Percentiles rank a stretch among this genome's conserved stretches.
Conservation (phyloP, 2,797 vertebrate genomes). For the Falco columbarius region DNA sequence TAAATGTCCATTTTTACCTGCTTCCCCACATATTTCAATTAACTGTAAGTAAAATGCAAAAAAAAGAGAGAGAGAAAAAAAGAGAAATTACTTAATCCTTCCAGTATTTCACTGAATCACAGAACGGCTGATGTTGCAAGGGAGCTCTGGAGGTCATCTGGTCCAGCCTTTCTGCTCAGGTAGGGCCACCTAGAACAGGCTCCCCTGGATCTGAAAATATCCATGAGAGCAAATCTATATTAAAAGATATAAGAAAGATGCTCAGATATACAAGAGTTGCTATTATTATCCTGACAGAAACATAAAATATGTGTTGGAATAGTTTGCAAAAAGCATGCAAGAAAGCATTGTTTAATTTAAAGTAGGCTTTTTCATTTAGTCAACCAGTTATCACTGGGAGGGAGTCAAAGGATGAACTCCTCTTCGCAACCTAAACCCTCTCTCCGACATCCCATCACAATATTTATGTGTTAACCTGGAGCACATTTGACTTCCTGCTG, state of each 20-base stretch:
- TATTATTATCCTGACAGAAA: not conserved
- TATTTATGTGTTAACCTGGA: not conserved
- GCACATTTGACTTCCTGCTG: not conserved
- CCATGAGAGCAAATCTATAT: not conserved
- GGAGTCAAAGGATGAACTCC: not conserved
- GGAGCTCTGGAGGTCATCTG: not conserved
- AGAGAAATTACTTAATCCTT: not conserved
- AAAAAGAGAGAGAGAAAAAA: not conserved
- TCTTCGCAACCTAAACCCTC: not conserved
- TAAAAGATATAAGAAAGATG: not conserved
- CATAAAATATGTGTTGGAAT: not conserved
- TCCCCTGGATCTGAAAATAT: not conserved
- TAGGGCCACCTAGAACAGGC: not conserved
- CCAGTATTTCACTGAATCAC: not conserved
- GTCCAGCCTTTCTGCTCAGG: not conserved
- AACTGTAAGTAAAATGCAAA: not conserved
- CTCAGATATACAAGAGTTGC: not conserved
- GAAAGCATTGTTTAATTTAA: not conserved
- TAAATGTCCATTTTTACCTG: not conserved
- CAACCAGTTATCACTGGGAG: not conserved
- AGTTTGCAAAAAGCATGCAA: not conserved
- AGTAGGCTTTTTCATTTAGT: not conserved
- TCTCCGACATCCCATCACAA: not conserved
- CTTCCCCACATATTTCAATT: not conserved
- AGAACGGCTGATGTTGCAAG: not conserved